Percentiles rank a stretch among this genome's conserved stretches.
phyloP scores from a whole-genome alignment of 92 coral and sea anemone genomes.

The Porites evermanni region DNA sequence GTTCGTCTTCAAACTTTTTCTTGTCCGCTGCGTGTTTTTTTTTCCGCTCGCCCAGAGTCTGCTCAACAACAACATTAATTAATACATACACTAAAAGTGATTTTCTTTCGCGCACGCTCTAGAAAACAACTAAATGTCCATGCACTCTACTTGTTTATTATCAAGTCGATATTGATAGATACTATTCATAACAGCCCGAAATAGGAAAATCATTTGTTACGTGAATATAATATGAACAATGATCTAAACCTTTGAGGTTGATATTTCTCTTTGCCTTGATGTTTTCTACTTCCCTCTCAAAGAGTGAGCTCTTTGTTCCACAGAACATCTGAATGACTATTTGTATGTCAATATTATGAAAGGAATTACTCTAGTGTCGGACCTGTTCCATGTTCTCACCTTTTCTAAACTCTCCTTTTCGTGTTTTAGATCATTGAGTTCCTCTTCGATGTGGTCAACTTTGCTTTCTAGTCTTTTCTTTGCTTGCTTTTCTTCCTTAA shows the following conservation, averaged over 20 bases:
- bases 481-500: slow-evolving; percentile 91
- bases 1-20: slow-evolving; percentile 92
- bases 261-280: too few species aligned
- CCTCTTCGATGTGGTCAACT: slow-evolving; percentile 87
- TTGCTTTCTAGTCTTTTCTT: slow-evolving; percentile 91
- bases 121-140: neutral
- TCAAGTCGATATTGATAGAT: too few species aligned
- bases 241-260: too few species aligned
- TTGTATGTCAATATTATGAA: too few species aligned
- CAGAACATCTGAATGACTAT: too few species aligned
- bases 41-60: slow-evolving; percentile 85
- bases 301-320: too few species aligned
- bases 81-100: neutral
- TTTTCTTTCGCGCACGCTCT: neutral
- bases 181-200: too few species aligned
- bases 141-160: too few species aligned
- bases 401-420: slow-evolving; percentile 93
- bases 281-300: too few species aligned
- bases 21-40: slow-evolving; percentile 84
- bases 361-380: neutral
- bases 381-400: slow-evolving; percentile 45
- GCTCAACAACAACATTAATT: neutral
- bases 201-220: too few species aligned
- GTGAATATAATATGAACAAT: too few species aligned
- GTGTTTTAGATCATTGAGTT: slow-evolving; percentile 84